A percentile compares a stretch with the other conserved stretches of the same genome.
phyloP scores from a whole-genome alignment of 2,113 vertebrate genomes.

The Macaca mulatta region DNA sequence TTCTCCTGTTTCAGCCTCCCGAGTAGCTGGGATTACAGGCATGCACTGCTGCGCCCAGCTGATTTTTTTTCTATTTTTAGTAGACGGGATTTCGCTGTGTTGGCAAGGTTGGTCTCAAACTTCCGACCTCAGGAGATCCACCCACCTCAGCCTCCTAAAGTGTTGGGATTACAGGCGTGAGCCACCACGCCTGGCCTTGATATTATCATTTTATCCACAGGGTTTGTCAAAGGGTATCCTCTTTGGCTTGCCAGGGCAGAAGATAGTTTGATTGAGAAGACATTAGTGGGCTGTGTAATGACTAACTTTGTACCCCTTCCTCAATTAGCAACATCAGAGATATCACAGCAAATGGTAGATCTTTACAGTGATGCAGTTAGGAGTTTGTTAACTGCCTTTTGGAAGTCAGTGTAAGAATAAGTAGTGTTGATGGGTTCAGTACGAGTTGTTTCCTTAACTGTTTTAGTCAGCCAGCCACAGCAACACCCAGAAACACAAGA shows the following conservation, averaged over 20 bases:
- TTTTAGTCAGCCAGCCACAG: constrained; percentile 65
- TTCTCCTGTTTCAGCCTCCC: no score
- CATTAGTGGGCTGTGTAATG: background rate
- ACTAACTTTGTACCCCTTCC: background rate
- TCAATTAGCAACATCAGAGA: background rate
- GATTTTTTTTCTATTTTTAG: no score
- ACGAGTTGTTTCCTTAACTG: constrained; percentile 58
- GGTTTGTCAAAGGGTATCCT: background rate
- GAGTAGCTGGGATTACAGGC: no score
- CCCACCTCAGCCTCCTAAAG: no score
- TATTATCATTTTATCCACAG: constrained; percentile 1
- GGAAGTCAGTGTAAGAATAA: constrained; percentile 56
- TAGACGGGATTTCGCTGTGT: no score
- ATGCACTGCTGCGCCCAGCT: no score
- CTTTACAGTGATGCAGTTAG: constrained; percentile 29
- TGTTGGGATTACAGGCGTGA: no score
- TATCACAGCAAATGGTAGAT: background rate
- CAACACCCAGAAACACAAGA: constrained; percentile 50
- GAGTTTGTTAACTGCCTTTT: constrained; percentile 59
- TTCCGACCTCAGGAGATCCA: no score
- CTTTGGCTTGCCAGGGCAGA: background rate
- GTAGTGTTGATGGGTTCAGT: constrained; percentile 50
- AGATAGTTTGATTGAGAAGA: background rate
- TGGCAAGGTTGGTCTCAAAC: no score
- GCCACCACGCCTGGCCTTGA: background rate